Evolutionary conservation across 2,888 invertebrate species (phyloP).

Genomic region (Cremastinae sp.): DNA sequence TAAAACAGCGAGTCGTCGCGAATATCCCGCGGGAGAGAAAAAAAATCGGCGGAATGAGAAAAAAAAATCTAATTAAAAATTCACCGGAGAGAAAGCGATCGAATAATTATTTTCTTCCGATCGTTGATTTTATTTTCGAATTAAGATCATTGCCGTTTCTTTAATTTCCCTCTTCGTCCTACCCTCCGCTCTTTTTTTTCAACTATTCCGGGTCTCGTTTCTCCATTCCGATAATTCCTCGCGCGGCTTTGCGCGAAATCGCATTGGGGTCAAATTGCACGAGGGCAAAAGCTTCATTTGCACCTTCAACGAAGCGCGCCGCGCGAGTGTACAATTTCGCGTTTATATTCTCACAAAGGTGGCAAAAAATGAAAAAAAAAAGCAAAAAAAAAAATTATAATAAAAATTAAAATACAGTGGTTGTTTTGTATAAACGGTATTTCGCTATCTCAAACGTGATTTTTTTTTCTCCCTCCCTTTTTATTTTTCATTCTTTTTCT

Average conservation of each 20-base stretch:
- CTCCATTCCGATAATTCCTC: constrained; percentile 46
- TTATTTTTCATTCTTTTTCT: not conserved
- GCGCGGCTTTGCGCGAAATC: constrained; percentile 32
- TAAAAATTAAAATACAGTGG: not conserved
- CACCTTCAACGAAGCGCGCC: constrained; percentile 35
- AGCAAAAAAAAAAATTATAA: too few species aligned
- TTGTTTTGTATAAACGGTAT: constrained; percentile 39
- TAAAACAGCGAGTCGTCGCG: constrained; percentile 46
- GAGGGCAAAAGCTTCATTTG: constrained; percentile 41
- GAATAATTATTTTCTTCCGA: not conserved
- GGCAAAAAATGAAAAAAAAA: constrained; percentile 1
- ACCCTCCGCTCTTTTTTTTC: constrained; percentile 11
- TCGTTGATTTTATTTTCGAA: constrained; percentile 3
- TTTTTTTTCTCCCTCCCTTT: constrained; percentile 13
- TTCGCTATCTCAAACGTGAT: constrained; percentile 37
- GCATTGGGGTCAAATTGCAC: constrained; percentile 44
- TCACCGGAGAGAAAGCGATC: not conserved
- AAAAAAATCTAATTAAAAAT: constrained; percentile 1
- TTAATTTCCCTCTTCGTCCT: constrained; percentile 5
- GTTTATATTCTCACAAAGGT: constrained; percentile 36
- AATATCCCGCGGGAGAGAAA: constrained; percentile 33
- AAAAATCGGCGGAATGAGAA: not conserved
- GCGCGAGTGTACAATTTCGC: constrained; percentile 29
- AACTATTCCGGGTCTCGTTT: not conserved
- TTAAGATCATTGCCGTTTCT: constrained; percentile 12